Evolutionary conservation across 2,888 invertebrate species (phyloP).

Genomic region (Chloroclysta siterata): DNA sequence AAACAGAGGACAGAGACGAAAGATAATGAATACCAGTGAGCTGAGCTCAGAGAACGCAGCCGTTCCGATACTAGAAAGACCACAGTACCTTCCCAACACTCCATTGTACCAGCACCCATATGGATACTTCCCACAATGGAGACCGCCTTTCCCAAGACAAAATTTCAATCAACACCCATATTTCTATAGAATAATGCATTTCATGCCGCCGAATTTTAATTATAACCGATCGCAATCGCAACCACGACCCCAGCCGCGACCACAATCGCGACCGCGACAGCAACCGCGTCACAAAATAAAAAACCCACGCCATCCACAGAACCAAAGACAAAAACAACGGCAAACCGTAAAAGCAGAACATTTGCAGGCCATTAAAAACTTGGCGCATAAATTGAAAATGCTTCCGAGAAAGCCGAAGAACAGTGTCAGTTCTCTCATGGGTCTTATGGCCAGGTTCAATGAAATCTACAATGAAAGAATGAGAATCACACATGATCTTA

Average conservation of each 20-base stretch:
- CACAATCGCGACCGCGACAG: not conserved
- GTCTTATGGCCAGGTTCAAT: constrained; percentile 65
- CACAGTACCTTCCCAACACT: constrained; percentile 12
- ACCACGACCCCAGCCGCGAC: not conserved
- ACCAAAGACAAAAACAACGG: not conserved
- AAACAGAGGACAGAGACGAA: constrained; percentile 11
- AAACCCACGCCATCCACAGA: not conserved
- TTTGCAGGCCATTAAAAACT: constrained; percentile 14
- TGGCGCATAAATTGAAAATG: constrained; percentile 8
- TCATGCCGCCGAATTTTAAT: constrained; percentile 4
- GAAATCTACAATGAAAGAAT: constrained; percentile 58
- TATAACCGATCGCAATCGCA: not conserved
- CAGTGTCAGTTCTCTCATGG: constrained; percentile 44
- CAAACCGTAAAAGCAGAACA: constrained; percentile 6
- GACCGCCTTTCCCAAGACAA: constrained; percentile 5
- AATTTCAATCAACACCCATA: constrained; percentile 24
- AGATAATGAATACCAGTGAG: constrained; percentile 13
- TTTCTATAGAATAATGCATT: constrained; percentile 20
- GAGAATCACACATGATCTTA: constrained; percentile 54
- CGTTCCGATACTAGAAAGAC: constrained; percentile 8
- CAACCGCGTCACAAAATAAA: not conserved
- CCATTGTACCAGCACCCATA: constrained; percentile 11
- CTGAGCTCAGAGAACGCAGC: constrained; percentile 14
- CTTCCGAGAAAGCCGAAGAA: not conserved
- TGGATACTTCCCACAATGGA: constrained; percentile 6